Evolutionary conservation across 2,797 vertebrate species (phyloP).

Genomic region (Danio choprae): DNA sequence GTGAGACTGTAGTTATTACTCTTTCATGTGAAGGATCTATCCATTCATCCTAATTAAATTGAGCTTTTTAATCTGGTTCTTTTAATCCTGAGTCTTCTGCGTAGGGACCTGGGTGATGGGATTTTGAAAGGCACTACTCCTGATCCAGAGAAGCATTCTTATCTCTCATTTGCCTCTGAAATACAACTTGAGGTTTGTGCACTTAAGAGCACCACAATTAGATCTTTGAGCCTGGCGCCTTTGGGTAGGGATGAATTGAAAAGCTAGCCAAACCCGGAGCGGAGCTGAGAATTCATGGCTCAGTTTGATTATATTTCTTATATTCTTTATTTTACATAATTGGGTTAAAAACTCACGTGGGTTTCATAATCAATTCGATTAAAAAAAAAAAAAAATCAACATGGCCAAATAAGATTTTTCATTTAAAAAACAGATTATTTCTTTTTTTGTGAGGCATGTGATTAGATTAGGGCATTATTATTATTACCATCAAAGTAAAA

Average conservation of each 20-base stretch:
- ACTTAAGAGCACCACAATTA: constrained; percentile 73
- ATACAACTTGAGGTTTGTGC: constrained; percentile 80
- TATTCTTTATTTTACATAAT: constrained; percentile 17
- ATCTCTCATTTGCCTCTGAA: constrained; percentile 78
- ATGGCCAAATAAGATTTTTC: constrained; percentile 35
- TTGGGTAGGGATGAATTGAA: constrained; percentile 55
- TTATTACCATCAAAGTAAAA: constrained; percentile 43
- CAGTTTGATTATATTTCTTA: background rate
- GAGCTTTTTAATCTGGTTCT: constrained; percentile 85
- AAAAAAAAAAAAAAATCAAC: constrained; percentile 26
- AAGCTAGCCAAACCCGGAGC: constrained; percentile 51
- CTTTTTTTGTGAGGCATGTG: constrained; percentile 41
- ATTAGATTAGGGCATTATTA: constrained; percentile 41
- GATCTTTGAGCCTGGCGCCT: constrained; percentile 68
- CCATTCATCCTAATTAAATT: constrained; percentile 87
- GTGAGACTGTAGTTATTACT: constrained; percentile 82
- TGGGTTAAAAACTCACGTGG: constrained; percentile 13
- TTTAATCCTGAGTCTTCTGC: constrained; percentile 84
- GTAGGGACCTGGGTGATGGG: constrained; percentile 81
- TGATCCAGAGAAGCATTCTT: constrained; percentile 81
- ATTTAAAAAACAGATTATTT: constrained; percentile 29
- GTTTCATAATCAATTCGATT: constrained; percentile 14
- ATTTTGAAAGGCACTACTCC: constrained; percentile 83
- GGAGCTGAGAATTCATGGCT: constrained; percentile 3
- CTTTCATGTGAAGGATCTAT: constrained; percentile 83